These are phyloP conservation scores for Chloebia gouldiae DNA, from an alignment of 2,113 vertebrate species.

Conservation along the genomic window DNA sequence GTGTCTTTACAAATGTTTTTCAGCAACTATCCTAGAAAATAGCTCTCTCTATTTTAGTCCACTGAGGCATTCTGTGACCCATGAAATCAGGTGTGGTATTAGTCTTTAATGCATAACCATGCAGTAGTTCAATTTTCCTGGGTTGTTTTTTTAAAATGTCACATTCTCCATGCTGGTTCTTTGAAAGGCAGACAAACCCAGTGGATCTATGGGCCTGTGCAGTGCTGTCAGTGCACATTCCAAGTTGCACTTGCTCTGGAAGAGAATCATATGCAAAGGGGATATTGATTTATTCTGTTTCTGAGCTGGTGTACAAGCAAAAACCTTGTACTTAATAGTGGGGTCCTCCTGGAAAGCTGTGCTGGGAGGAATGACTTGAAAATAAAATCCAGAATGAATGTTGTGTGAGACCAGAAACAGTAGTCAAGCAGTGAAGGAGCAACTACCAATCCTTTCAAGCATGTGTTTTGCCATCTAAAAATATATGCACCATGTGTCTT, in stretches of 20 bases:
- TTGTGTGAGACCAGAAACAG: neutral
- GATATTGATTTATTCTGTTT: neutral
- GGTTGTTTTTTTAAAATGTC: neutral
- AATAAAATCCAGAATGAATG: neutral
- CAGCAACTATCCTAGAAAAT: too few relatives aligned
- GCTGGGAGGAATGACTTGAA: neutral
- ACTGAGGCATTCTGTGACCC: neutral
- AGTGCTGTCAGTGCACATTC: neutral
- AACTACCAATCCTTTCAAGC: neutral
- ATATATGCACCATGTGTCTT: neutral
- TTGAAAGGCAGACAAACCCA: neutral
- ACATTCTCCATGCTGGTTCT: neutral
- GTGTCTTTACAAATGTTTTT: too few relatives aligned
- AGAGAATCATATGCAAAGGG: neutral
- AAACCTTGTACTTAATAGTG: neutral
- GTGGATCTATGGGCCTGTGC: fast-evolving
- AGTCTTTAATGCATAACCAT: neutral
- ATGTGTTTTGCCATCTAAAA: neutral
- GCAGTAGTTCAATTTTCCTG: neutral
- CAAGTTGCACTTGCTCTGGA: neutral
- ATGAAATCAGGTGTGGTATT: neutral
- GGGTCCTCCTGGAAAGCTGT: neutral
- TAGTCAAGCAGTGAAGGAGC: neutral
- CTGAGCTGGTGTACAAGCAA: neutral
- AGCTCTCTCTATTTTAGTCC: neutral